A percentile compares a stretch with the other conserved stretches of the same genome.
Conservation (phyloP, 2,888 invertebrate genomes). For the Allophyes oxyacanthae region DNA sequence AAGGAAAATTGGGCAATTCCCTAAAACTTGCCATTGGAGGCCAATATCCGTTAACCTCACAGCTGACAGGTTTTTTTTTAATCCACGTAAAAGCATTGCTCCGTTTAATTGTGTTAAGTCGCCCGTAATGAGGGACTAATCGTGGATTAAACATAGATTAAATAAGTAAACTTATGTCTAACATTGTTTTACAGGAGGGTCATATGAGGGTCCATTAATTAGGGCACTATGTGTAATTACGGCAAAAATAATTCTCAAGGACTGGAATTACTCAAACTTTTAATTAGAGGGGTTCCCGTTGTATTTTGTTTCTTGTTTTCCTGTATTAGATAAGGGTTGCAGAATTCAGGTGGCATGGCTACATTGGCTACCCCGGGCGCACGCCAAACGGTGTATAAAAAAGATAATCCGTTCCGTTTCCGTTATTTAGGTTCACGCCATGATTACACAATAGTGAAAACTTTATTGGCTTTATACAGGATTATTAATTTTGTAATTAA, state of each 20-base stretch:
- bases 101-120: conserved; percentile 58
- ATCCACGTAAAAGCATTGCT: conserved; percentile 58
- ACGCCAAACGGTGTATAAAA: too few species aligned
- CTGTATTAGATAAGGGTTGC: too few species aligned
- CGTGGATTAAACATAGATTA: conserved; percentile 42
- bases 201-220: conserved; percentile 21
- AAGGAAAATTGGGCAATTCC: conserved; percentile 21
- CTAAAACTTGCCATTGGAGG: conserved; percentile 1
- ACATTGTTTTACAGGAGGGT: conserved; percentile 9
- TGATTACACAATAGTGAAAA: too few species aligned
- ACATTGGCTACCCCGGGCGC: too few species aligned
- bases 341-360: too few species aligned
- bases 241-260: background rate
- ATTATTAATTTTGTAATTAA: too few species aligned
- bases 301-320: too few species aligned
- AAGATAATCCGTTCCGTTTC: too few species aligned
- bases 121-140: conserved; percentile 47
- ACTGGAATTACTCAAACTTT: too few species aligned
- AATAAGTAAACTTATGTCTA: conserved; percentile 24
- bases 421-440: too few species aligned
- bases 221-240: conserved; percentile 6
- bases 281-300: too few species aligned
- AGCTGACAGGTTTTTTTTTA: conserved; percentile 51
- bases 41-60: conserved; percentile 31
- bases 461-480: too few species aligned